Evolutionary conservation across 2,797 vertebrate genomes (phyloP).

Genomic region (Enteromius unitaeniatus): DNA sequence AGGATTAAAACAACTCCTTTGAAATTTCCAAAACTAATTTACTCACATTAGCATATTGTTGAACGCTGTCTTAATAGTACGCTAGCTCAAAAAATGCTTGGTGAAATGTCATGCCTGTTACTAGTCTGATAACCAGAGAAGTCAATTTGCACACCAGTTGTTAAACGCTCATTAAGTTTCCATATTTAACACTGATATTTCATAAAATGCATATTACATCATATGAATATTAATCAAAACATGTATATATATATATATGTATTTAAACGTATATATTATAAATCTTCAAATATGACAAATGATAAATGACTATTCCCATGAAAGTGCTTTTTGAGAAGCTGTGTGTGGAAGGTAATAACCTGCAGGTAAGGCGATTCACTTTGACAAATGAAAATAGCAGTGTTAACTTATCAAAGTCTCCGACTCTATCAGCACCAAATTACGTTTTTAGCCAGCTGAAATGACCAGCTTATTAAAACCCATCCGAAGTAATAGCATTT

Average conservation of each 20-base stretch:
- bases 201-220: background rate
- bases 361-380: conserved; percentile 17
- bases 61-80: background rate
- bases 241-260: background rate
- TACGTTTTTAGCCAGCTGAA: conserved; percentile 36
- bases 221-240: background rate
- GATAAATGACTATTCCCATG: background rate
- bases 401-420: conserved; percentile 44
- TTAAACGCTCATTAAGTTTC: background rate
- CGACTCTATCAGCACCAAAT: conserved; percentile 41
- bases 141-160: conserved; percentile 1
- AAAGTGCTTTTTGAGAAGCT: background rate
- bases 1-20: conserved; percentile 12
- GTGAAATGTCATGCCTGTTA: conserved; percentile 11
- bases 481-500: conserved; percentile 44
- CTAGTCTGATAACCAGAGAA: background rate
- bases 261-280: background rate
- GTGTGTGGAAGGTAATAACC: conserved; percentile 30
- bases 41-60: conserved; percentile 13
- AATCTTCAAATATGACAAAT: background rate
- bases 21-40: conserved; percentile 14
- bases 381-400: conserved; percentile 36
- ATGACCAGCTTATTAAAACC: conserved; percentile 53
- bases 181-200: background rate
- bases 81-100: conserved; percentile 5